Evolutionary conservation across 2,113 vertebrate genomes (phyloP).

Genomic region (Macquaria ambigua): DNA sequence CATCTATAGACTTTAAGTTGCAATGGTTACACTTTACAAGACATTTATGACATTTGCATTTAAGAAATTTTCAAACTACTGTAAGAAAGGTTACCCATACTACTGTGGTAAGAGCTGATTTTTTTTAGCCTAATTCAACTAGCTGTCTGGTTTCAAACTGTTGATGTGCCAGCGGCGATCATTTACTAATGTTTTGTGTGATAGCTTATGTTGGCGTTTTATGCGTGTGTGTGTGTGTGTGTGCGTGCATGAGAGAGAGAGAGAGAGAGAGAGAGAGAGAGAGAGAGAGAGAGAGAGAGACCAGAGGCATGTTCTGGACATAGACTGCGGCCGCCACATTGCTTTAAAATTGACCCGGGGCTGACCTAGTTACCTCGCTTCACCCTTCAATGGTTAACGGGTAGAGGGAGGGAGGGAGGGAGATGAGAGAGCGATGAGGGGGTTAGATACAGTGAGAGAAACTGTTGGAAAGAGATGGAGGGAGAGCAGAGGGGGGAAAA

Average conservation of each 20-base stretch:
- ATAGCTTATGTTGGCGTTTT: conserved; percentile 67
- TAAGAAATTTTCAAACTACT: not conserved
- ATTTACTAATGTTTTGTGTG: conserved; percentile 77
- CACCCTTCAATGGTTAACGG: conserved; percentile 72
- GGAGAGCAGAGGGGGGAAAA: not conserved
- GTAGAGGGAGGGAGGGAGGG: conserved; percentile 29
- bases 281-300: conserved; percentile 27
- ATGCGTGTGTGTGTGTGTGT: conserved; percentile 30
- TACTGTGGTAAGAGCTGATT: conserved; percentile 15
- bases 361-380: conserved; percentile 82
- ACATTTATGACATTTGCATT: not conserved
- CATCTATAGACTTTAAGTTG: not conserved
- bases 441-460: conserved; percentile 59
- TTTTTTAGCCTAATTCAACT: conserved; percentile 55
- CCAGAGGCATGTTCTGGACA: conserved; percentile 75
- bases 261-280: conserved; percentile 5
- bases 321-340: conserved; percentile 73
- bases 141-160: conserved; percentile 62
- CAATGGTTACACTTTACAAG: not conserved
- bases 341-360: conserved; percentile 78
- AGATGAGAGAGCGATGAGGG: conserved; percentile 47
- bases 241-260: conserved; percentile 16
- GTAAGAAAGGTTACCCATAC: conserved; percentile 16
- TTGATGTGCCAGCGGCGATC: conserved; percentile 59
- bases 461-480: conserved; percentile 40